phyloP scores from a whole-genome alignment of 1,140 invertebrate genomes.

The Pseudomyrmex concolor region DNA sequence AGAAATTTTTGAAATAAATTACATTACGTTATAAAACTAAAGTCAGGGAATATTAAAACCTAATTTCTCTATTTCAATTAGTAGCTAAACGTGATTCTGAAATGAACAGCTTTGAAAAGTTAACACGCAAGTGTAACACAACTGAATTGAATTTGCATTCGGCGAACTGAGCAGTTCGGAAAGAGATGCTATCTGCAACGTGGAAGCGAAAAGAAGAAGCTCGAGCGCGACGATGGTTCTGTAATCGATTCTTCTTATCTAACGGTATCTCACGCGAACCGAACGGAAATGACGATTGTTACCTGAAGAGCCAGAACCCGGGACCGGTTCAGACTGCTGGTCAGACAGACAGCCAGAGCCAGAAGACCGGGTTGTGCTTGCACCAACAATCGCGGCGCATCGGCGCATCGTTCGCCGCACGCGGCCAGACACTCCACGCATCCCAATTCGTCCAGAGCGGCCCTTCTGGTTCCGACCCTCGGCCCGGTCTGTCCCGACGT shows the following conservation, averaged over 20 bases:
- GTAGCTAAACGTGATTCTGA: too few relatives aligned
- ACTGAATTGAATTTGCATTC: too few relatives aligned
- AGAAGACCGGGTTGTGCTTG: slow-evolving; percentile 93
- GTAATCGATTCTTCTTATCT: slow-evolving; percentile 51
- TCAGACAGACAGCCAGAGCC: slow-evolving; percentile 93
- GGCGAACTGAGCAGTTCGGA: not conserved
- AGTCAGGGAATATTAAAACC: too few relatives aligned
- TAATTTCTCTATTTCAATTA: too few relatives aligned
- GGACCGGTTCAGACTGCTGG: slow-evolving; percentile 93
- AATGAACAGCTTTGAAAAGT: too few relatives aligned
- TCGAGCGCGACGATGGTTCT: slow-evolving; percentile 1
- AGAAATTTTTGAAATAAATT: too few relatives aligned
- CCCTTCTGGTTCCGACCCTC: slow-evolving; percentile 84
- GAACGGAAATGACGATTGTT: slow-evolving; percentile 72
- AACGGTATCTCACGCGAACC: slow-evolving; percentile 62
- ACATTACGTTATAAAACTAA: too few relatives aligned
- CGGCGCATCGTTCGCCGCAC: slow-evolving; percentile 90
- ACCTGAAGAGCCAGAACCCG: slow-evolving; percentile 94
- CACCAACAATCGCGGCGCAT: slow-evolving; percentile 90
- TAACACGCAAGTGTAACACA: too few relatives aligned
- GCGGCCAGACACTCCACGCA: slow-evolving; percentile 94
- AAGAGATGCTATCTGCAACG: not conserved
- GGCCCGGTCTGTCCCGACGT: slow-evolving; percentile 84
- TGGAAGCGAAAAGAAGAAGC: not conserved
- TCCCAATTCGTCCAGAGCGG: slow-evolving; percentile 94